Percentiles rank a stretch among this genome's conserved stretches.
phyloP scores from a whole-genome alignment of 1,140 invertebrate species.

The Trypoxylus dichotomus region DNA sequence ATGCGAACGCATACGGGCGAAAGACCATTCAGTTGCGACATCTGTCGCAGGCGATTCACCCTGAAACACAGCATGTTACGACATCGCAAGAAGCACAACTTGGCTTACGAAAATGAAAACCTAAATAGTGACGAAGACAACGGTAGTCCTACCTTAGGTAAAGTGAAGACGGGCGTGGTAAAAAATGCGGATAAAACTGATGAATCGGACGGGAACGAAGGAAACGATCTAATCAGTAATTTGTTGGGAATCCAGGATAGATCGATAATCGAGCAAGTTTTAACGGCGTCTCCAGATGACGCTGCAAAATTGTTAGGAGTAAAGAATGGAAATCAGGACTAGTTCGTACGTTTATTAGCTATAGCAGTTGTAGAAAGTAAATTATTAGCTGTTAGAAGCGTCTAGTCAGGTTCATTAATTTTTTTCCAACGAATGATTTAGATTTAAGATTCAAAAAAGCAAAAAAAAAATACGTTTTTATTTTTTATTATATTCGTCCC shows the following conservation, averaged over 20 bases:
- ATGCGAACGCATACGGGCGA: constrained; percentile 89
- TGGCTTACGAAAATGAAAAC: constrained; percentile 53
- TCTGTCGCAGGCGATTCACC: constrained; percentile 81
- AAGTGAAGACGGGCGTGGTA: constrained; percentile 32
- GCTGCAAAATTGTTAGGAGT: constrained; percentile 86
- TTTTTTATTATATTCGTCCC: neutral
- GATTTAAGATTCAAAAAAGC: neutral
- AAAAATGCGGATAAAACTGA: constrained; percentile 58
- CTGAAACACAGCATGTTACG: constrained; percentile 93
- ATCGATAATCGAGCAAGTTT: constrained; percentile 82
- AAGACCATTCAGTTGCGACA: constrained; percentile 76
- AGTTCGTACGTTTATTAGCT: neutral
- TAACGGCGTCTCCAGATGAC: constrained; percentile 79
- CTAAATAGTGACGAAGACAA: constrained; percentile 54
- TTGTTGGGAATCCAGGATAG: constrained; percentile 84
- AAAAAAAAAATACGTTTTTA: neutral
- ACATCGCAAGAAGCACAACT: constrained; percentile 81
- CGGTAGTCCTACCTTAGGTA: constrained; percentile 29
- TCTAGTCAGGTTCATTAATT: constrained; percentile 17
- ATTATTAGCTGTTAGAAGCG: constrained; percentile 9
- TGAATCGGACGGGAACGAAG: constrained; percentile 59
- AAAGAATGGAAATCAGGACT: constrained; percentile 56
- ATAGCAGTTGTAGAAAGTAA: neutral
- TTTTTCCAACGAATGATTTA: constrained; percentile 16
- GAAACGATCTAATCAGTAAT: constrained; percentile 81